Base-by-base conservation (phyloP, 92 coral and sea anemone species). In the Muricea muricata region DNA sequence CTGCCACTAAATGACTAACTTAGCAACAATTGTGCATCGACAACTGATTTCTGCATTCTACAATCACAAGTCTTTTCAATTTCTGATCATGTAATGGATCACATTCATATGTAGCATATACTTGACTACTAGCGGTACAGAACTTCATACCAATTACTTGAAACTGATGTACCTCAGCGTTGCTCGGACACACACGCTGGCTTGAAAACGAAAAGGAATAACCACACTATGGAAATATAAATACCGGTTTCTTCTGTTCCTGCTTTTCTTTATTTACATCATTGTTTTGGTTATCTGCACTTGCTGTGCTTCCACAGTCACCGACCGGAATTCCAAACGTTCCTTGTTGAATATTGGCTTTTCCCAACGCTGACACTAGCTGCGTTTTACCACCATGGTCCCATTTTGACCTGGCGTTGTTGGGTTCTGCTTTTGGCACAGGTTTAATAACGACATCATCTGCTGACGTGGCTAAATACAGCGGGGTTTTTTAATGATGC, bases 361-460 rank as follows among this genome's bases (percentile, higher is more conserved):
- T 92, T 39, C 87, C 98, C 21, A 97, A 66, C 12, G 98, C 98
- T 55, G 94, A 89, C 24, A 97, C 97, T 33, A 97, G 87, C 80
- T 97, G 93, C 24, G 95, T 93, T 70, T 89, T 90, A 50, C 90
- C 93, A 20, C 90, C 93, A 75, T 92, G 89, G 20, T 97, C 93
- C 99, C 99, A 97, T 24, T 94, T 95, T 52, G 85, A 89, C 77
- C 99, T 86, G 11, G 20, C 57, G 46, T 86, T 87, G 39, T 89
- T 89, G 25, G 85, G 83, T 41, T 46, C 79, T 47, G 73, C 82
- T 21, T 80, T 91, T 18, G 67, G 88, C 18, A 47, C 88, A 41
- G 97, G 98, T 70, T 97, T 94, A 75, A 84, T 72, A 9, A 97
- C 99, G 13, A 91, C 93, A 74, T 97, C 99, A 18, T 85, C 72